phyloP scores from a whole-genome alignment of 2,797 vertebrate genomes.

The Capromys pilorides region DNA sequence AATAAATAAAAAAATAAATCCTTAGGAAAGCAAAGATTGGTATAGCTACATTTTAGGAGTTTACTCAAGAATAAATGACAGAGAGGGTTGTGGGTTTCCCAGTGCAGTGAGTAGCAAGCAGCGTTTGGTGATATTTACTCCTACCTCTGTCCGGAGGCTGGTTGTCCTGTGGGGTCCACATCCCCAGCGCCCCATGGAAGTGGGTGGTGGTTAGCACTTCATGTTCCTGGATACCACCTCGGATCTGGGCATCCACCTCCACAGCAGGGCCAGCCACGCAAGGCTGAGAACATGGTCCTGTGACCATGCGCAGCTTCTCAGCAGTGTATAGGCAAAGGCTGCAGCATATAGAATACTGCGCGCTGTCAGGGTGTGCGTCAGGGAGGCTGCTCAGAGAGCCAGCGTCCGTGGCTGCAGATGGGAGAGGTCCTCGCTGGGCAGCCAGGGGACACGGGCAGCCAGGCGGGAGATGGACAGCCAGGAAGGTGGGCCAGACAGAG shows the following conservation, averaged over 20 bases:
- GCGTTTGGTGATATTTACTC: not conserved
- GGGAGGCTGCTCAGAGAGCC: not conserved
- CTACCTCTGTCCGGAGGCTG: not conserved
- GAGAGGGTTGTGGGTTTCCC: not conserved
- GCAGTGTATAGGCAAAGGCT: accelerated
- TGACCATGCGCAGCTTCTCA: too few species aligned
- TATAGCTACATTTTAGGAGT: not conserved
- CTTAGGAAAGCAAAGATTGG: not conserved
- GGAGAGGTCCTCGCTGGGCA: not conserved
- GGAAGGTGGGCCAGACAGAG: not conserved
- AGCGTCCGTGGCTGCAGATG: not conserved
- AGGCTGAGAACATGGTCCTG: not conserved
- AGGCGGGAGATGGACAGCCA: not conserved
- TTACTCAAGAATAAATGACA: not conserved
- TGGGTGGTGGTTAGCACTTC: not conserved
- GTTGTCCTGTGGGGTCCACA: not conserved
- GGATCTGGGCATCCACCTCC: not conserved
- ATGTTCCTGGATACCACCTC: not conserved
- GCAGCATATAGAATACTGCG: not conserved
- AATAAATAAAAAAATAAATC: too few species aligned
- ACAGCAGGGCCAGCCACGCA: not conserved
- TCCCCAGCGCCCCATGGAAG: not conserved
- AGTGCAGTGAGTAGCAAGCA: not conserved
- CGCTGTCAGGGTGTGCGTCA: not conserved
- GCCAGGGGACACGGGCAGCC: not conserved